Evolutionary conservation across 2,888 invertebrate genomes (phyloP).

Genomic region (Drosophila atroscutellata): DNA sequence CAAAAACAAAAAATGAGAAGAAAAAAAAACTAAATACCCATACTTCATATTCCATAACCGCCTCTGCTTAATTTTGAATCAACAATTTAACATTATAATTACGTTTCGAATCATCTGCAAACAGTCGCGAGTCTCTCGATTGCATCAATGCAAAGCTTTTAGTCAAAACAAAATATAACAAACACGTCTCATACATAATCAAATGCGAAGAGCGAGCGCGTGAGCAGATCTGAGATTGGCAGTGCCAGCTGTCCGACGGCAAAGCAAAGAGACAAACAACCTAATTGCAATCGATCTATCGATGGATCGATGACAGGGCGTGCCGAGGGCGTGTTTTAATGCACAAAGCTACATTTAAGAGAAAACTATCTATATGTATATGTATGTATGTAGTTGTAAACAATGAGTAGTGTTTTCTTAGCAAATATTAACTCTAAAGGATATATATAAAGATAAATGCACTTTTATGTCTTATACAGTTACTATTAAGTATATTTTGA

Average conservation of each 20-base stretch:
- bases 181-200: conserved; percentile 6
- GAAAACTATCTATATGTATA: background rate
- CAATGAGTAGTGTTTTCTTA: background rate
- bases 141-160: conserved; percentile 54
- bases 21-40: conserved; percentile 12
- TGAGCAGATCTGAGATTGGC: background rate
- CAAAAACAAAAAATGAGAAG: conserved; percentile 39
- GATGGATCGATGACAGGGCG: background rate
- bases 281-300: background rate
- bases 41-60: conserved; percentile 9
- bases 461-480: background rate
- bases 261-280: conserved; percentile 22
- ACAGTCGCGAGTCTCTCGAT: conserved; percentile 40
- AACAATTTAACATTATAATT: conserved; percentile 78
- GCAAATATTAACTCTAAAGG: background rate
- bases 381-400: background rate
- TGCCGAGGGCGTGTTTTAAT: background rate
- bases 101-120: conserved; percentile 76
- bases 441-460: background rate
- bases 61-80: conserved; percentile 66
- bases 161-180: conserved; percentile 24
- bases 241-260: conserved; percentile 36
- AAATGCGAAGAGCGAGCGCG: background rate
- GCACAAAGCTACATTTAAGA: background rate
- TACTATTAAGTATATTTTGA: background rate